phyloP scores from a whole-genome alignment of 1,140 invertebrate genomes.

The Mesaphorura yosii region DNA sequence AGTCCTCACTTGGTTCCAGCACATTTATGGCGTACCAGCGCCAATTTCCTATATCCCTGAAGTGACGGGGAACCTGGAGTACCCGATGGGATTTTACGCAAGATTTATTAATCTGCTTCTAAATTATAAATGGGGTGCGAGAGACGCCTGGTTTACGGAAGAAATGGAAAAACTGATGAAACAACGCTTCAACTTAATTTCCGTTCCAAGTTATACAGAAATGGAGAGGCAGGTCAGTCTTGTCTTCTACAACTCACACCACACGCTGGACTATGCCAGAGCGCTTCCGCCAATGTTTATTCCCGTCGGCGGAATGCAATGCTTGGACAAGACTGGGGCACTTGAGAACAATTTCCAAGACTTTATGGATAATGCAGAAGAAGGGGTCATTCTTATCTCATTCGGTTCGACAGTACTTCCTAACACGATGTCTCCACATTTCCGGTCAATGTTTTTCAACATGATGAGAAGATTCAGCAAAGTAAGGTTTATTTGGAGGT shows the following conservation, averaged over 20 bases:
- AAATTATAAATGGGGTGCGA: neutral
- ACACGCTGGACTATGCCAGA: constrained; percentile 15
- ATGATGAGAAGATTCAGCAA: constrained; percentile 9
- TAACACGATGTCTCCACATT: constrained; percentile 5
- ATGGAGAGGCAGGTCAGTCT: constrained; percentile 12
- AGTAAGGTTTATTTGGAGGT: constrained; percentile 23
- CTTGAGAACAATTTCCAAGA: constrained; percentile 11
- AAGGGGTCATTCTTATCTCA: constrained; percentile 18
- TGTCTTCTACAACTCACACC: constrained; percentile 14
- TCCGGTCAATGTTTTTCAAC: constrained; percentile 18
- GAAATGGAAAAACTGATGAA: neutral
- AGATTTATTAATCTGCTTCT: neutral
- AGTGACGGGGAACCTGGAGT: neutral
- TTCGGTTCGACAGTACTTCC: constrained; percentile 23
- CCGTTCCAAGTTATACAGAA: constrained; percentile 2
- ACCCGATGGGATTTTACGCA: neutral
- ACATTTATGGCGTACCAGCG: constrained; percentile 6
- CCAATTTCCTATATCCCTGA: constrained; percentile 11
- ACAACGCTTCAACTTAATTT: neutral
- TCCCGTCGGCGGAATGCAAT: constrained; percentile 13
- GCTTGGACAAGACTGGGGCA: neutral
- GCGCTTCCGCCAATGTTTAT: constrained; percentile 12
- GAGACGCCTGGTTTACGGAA: neutral
- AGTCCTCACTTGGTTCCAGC: constrained; percentile 4
- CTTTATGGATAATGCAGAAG: constrained; percentile 17